phyloP scores from a whole-genome alignment of 1,140 invertebrate genomes.

The Ips typographus region DNA sequence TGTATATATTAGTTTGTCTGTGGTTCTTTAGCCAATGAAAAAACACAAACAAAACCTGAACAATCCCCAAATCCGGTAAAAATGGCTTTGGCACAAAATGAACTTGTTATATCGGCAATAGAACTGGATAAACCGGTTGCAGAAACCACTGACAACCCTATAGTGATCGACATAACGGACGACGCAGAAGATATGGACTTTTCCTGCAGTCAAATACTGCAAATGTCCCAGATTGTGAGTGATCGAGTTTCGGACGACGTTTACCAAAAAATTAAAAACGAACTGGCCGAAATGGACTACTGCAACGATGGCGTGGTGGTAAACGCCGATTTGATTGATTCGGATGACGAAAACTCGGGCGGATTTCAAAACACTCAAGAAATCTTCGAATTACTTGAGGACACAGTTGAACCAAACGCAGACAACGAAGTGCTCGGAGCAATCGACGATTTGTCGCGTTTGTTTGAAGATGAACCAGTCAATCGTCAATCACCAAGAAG shows the following conservation, averaged over 20 bases:
- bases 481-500: no score
- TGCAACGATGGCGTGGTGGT: conserved; percentile 17
- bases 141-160: conserved; percentile 6
- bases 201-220: conserved; percentile 29
- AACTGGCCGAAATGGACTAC: conserved; percentile 32
- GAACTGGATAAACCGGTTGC: conserved; percentile 1
- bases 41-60: neutral
- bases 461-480: conserved; percentile 1
- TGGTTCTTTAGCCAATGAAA: no score
- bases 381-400: conserved; percentile 20
- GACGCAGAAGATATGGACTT: conserved; percentile 26
- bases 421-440: neutral
- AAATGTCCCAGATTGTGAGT: conserved; percentile 22
- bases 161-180: conserved; percentile 26
- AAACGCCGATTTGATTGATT: conserved; percentile 16
- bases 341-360: conserved; percentile 9
- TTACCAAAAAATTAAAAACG: conserved; percentile 31
- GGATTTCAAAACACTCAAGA: conserved; percentile 33
- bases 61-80: neutral
- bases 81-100: neutral
- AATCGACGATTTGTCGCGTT: neutral
- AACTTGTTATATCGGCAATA: neutral
- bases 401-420: neutral
- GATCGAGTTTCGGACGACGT: conserved; percentile 9
- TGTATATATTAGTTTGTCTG: no score